A percentile compares a stretch with the other conserved stretches of the same genome.
Evolutionary conservation across 2,888 invertebrate genomes (phyloP).

Genomic region (Eupithecia abbreviata): DNA sequence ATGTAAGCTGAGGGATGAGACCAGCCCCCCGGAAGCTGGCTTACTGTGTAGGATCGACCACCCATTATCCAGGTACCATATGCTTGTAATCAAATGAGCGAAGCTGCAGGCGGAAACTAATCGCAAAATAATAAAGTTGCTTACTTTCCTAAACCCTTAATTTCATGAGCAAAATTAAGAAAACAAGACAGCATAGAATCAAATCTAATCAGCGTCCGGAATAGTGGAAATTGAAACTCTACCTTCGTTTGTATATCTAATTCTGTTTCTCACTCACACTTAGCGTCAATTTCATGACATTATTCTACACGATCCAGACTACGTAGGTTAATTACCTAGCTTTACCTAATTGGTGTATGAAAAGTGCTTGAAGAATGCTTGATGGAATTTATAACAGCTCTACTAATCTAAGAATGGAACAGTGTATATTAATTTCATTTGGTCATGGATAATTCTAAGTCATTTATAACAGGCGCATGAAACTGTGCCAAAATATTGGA

Average conservation of each 20-base stretch:
- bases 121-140: neutral
- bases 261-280: conserved; percentile 1
- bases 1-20: too few relatives aligned
- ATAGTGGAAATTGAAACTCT: neutral
- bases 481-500: too few relatives aligned
- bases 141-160: neutral
- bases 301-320: neutral
- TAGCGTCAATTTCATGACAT: neutral
- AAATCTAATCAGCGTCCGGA: neutral
- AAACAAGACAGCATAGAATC: neutral
- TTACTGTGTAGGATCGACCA: too few relatives aligned
- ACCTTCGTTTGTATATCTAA: neutral
- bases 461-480: too few relatives aligned
- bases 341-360: neutral
- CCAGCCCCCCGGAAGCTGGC: too few relatives aligned
- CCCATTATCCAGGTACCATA: neutral
- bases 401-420: neutral
- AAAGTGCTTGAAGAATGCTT: neutral
- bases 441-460: too few relatives aligned
- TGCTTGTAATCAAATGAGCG: neutral
- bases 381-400: neutral
- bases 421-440: too few relatives aligned
- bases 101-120: neutral
- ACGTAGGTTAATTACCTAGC: neutral
- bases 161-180: neutral